Evolutionary conservation across 2,113 vertebrate genomes (phyloP).

Genomic region (Pontoporia blainvillei): DNA sequence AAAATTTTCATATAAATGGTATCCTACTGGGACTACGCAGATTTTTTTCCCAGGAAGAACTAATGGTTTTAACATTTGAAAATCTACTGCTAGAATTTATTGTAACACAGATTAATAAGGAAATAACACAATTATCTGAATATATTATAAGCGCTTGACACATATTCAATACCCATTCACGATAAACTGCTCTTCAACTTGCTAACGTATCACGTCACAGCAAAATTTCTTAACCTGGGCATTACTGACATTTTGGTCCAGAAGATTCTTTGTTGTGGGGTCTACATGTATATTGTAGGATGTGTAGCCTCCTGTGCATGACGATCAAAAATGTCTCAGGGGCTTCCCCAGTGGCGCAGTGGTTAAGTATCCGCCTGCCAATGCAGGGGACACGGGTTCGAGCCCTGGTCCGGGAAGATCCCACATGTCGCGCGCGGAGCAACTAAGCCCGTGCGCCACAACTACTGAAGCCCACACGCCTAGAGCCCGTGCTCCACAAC

Average conservation of each 20-base stretch:
- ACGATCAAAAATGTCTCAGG: background rate
- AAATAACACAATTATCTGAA: background rate
- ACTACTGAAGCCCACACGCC: too few relatives aligned
- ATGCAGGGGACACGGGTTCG: too few relatives aligned
- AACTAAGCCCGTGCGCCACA: too few relatives aligned
- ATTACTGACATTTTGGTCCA: background rate
- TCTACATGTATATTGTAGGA: background rate
- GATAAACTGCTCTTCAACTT: background rate
- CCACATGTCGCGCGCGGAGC: too few relatives aligned
- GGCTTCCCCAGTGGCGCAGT: too few relatives aligned
- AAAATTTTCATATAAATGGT: constrained; percentile 29
- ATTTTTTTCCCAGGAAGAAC: constrained; percentile 18
- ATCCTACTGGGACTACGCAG: background rate
- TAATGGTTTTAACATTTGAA: constrained; percentile 23
- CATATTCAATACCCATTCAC: background rate
- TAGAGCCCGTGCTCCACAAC: too few relatives aligned
- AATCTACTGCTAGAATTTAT: background rate
- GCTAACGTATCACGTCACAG: background rate
- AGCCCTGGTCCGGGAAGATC: too few relatives aligned
- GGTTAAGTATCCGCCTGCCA: too few relatives aligned
- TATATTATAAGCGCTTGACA: background rate
- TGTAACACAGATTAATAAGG: constrained; percentile 18
- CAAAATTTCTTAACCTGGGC: background rate
- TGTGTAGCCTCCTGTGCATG: background rate
- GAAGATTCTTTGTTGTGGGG: background rate